Evolutionary conservation across 1,140 invertebrate species (phyloP).

Genomic region (Bilobella aurantiaca): DNA sequence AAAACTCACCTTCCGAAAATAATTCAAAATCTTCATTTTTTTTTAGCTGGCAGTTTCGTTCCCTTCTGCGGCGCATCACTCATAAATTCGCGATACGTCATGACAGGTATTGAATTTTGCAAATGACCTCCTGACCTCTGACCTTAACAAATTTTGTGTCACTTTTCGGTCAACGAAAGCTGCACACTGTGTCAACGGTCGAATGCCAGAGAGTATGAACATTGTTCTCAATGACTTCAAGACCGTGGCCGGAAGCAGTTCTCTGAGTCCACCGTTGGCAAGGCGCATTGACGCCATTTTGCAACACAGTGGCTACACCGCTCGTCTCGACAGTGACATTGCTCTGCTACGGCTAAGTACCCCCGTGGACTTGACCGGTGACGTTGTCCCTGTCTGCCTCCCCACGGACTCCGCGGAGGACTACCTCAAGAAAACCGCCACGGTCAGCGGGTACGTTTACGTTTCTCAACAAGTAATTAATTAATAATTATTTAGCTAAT

Average conservation of each 20-base stretch:
- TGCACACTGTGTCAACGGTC: slow-evolving; percentile 27
- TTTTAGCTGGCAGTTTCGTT: neutral
- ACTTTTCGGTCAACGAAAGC: too few relatives aligned
- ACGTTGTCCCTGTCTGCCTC: slow-evolving; percentile 25
- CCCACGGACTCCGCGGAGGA: slow-evolving; percentile 6
- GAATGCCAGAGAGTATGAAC: slow-evolving; percentile 26
- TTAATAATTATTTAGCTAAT: too few relatives aligned
- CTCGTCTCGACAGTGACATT: slow-evolving; percentile 37
- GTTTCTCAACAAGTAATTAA: too few relatives aligned
- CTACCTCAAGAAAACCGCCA: slow-evolving; percentile 15
- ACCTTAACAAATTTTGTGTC: neutral
- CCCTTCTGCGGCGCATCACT: slow-evolving; percentile 32
- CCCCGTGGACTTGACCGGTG: neutral
- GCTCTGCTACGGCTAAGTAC: slow-evolving; percentile 36
- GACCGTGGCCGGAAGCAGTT: neutral
- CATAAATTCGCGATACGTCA: slow-evolving; percentile 16
- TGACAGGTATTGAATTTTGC: slow-evolving; percentile 5
- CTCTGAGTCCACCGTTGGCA: neutral
- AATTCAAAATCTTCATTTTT: neutral
- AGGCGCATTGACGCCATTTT: slow-evolving; percentile 19
- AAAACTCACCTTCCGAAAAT: too few relatives aligned
- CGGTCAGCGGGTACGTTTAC: slow-evolving; percentile 16
- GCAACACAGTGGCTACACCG: slow-evolving; percentile 22
- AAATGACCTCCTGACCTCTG: neutral
- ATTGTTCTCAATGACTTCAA: slow-evolving; percentile 27